Evolutionary conservation across 2,797 vertebrate species (phyloP), one percentile per base, ranked within the genome.

Genomic region (Hoplostethus atlanticus): DNA sequence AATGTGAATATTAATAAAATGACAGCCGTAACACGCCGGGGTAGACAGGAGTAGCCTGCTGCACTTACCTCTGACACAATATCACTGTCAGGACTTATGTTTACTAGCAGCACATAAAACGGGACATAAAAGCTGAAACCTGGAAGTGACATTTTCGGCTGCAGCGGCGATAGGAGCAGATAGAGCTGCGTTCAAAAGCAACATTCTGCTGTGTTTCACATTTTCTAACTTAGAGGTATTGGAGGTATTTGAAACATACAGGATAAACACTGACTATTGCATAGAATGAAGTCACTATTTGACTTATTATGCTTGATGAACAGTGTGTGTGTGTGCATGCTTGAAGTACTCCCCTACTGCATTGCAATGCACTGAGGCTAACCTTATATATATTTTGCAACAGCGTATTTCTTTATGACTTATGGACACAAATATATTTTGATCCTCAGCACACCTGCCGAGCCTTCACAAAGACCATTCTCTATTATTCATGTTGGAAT

Each of bases 341-440:
- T n/a, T 3, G 70, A 51, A 17, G 17, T 10, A 60, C 46, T 25
- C 7, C 44, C 56, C 30, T 73, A 48, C 70, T 73, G 81, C 79
- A 77, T 31, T 83, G 70, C 50, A 30, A 51, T 40, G 72, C 21
- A 46, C 10, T 11, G 51, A 28, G 54, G 38, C 46, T 78, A 72
- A 77, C 47, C 52, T 61, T 81, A 60, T 31, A 44, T 34, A 34
- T 57, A 64, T 52, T 57, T 63, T 55, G 66, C 38, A 60, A 67
- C 40, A 8, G 10, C 12, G 31, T 13, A 68, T 64, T 63, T 47
- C 57, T 63, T 61, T 64, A 34, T 71, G 58, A 78, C 34, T 56
- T 71, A 30, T 68, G 25, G 84, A 80, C 51, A 65, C 53, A 64
- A n/a, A 71, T 36, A n/a, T 2, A 30, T 9, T 44, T 34, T 34